Percentiles rank a stretch among this genome's conserved stretches.
phyloP scores from a whole-genome alignment of 2,888 invertebrate species.

The Leuctra nigra region DNA sequence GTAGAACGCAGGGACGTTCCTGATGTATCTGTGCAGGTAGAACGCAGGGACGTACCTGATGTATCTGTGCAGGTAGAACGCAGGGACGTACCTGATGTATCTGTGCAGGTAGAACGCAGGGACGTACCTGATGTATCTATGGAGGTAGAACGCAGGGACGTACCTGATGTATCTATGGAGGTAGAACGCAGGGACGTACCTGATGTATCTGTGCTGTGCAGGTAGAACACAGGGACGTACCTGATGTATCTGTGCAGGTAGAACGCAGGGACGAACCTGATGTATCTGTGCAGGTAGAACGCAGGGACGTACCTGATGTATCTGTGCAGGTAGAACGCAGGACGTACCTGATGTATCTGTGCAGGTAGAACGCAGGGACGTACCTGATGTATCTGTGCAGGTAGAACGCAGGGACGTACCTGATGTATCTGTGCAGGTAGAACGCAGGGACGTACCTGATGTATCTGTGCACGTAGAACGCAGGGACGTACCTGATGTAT shows the following conservation, averaged over 20 bases:
- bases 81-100: too few relatives aligned
- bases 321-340: slow-evolving; percentile 41
- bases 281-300: slow-evolving; percentile 43
- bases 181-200: slow-evolving; percentile 39
- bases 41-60: slow-evolving; percentile 39
- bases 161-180: too few relatives aligned
- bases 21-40: slow-evolving; percentile 43
- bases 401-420: slow-evolving; percentile 39
- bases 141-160: slow-evolving; percentile 39
- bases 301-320: slow-evolving; percentile 38
- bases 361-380: slow-evolving; percentile 39
- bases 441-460: slow-evolving; percentile 39
- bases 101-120: slow-evolving; percentile 41
- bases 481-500: too few relatives aligned
- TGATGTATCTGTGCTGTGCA: too few relatives aligned
- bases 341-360: too few relatives aligned
- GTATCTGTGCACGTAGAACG: slow-evolving; percentile 42
- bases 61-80: slow-evolving; percentile 42
- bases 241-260: slow-evolving; percentile 44
- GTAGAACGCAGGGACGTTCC: slow-evolving; percentile 40
- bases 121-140: too few relatives aligned
- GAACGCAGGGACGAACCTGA: slow-evolving; percentile 37
- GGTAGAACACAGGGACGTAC: slow-evolving; percentile 39
- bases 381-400: too few relatives aligned
- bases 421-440: slow-evolving; percentile 43